Evolutionary conservation across 2,888 invertebrate species (phyloP), one percentile per base, ranked within the genome.

Genomic region (Eudemis profundana): DNA sequence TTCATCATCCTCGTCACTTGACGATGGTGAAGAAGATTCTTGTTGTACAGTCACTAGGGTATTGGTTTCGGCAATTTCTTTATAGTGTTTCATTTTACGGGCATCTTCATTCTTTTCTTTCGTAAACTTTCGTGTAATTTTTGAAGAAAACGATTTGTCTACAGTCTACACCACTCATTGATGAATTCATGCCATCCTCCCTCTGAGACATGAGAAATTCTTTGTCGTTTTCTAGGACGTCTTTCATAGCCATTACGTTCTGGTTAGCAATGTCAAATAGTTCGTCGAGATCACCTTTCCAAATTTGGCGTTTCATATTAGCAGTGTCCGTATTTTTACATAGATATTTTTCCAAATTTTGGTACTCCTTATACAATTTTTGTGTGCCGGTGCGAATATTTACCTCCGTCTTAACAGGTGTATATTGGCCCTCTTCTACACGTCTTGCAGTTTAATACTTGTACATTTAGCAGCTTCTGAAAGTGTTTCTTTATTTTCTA

Each of bases 371-470:
- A 10, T 36, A 36, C 36, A 36, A 2, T n/a, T 3, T 12, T 38
- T 38, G 12, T 38, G n/a, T 38, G 12, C n/a, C 38, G 3, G 3
- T 8, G 3, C 33, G 46, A 4, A 59, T 47, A 59, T 57, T 57
- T 44, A 33, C 44, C 33, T 57, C 56, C 4, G 17, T n/a, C 46
- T 59, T 59, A 47, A 59, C 57, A 36, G 47, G 57, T 7, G 36
- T n/a, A n/a, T 59, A 59, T 59, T 47, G 14, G 57, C 57, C 10
- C 36, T 59, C 36, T 17, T 12, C 57, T 47, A 59, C 10, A 59
- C 36, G 1, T 47, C n/a, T 14, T 57, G 12, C 17, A 57, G 3
- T 14, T 57, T 57, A 12, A 33, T 33, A 19, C 56, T 59, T 19
- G 57, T 59, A 8, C 46, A 59, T 27, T 46, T 59, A n/a, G 33